Evolutionary conservation across 2,888 invertebrate species (phyloP).

Genomic region (Drosophila setosimentum): DNA sequence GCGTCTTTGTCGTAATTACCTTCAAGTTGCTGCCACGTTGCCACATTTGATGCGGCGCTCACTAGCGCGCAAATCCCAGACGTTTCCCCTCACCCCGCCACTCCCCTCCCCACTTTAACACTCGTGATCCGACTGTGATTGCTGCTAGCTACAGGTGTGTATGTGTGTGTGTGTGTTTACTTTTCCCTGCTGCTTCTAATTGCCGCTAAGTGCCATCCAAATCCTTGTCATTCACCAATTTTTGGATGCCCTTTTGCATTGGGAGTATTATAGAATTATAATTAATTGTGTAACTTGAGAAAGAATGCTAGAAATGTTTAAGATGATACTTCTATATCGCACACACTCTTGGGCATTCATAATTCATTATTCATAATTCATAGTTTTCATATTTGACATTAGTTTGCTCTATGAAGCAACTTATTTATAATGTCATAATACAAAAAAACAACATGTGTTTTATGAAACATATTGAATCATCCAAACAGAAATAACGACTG

Average conservation of each 20-base stretch:
- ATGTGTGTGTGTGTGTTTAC: conserved; percentile 11
- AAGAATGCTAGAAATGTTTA: background rate
- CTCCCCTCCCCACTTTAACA: background rate
- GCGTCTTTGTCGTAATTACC: conserved; percentile 79
- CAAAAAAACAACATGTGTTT: background rate
- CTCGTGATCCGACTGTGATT: conserved; percentile 36
- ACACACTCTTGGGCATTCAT: background rate
- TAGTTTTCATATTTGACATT: background rate
- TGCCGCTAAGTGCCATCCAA: conserved; percentile 77
- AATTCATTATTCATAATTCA: too few relatives aligned
- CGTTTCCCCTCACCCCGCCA: conserved; percentile 13
- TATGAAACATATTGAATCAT: background rate
- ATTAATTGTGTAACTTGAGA: background rate
- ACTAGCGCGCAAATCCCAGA: conserved; percentile 71
- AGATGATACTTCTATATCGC: background rate
- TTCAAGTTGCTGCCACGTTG: conserved; percentile 58
- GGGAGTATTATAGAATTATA: background rate
- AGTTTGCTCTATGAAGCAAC: background rate
- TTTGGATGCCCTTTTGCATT: conserved; percentile 7
- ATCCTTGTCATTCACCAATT: conserved; percentile 52
- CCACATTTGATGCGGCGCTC: conserved; percentile 58
- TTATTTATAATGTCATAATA: background rate
- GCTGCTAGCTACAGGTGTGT: conserved; percentile 70
- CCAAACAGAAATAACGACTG: background rate
- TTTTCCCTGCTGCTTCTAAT: conserved; percentile 59